These are phyloP conservation scores for Parauchenoglanis ngamensis DNA, from an alignment of 2,797 vertebrate species.

Conservation along the genomic window DNA sequence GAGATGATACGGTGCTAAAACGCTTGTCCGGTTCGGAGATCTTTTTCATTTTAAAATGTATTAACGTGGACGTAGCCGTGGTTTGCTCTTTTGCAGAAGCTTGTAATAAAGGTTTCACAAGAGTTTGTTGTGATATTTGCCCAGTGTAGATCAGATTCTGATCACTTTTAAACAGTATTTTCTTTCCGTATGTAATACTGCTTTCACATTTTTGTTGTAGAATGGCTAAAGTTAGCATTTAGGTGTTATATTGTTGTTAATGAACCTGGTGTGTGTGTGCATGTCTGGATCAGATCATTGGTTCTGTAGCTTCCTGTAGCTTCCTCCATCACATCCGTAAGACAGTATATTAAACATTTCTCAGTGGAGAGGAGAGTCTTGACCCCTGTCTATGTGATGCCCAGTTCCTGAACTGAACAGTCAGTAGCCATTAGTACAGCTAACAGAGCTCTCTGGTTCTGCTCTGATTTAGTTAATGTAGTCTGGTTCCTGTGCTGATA, in stretches of 20 bases:
- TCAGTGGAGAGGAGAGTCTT: not conserved
- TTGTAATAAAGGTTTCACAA: not conserved
- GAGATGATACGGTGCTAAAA: too few species aligned
- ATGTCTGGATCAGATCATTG: not conserved
- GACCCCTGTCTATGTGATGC: not conserved
- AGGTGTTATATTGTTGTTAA: not conserved
- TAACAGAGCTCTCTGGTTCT: not conserved
- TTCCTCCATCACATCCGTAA: not conserved
- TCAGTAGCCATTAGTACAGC: not conserved
- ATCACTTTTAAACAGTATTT: not conserved
- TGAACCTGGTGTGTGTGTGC: too few species aligned
- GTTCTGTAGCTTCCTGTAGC: not conserved
- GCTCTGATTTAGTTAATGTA: slow-evolving; percentile 2
- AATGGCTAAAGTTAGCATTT: not conserved
- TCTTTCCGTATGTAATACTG: not conserved
- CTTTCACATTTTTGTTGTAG: not conserved
- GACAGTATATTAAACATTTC: not conserved
- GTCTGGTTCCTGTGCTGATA: slow-evolving; percentile 10
- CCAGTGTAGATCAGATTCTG: not conserved
- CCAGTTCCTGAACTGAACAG: not conserved
- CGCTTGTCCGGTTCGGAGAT: too few species aligned
- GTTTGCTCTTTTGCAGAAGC: not conserved
- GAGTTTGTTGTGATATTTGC: not conserved
- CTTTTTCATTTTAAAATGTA: too few species aligned
- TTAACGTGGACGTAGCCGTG: not conserved